Evolutionary conservation across 2,888 invertebrate species (phyloP).

Genomic region (Mesorhabditis belari): DNA sequence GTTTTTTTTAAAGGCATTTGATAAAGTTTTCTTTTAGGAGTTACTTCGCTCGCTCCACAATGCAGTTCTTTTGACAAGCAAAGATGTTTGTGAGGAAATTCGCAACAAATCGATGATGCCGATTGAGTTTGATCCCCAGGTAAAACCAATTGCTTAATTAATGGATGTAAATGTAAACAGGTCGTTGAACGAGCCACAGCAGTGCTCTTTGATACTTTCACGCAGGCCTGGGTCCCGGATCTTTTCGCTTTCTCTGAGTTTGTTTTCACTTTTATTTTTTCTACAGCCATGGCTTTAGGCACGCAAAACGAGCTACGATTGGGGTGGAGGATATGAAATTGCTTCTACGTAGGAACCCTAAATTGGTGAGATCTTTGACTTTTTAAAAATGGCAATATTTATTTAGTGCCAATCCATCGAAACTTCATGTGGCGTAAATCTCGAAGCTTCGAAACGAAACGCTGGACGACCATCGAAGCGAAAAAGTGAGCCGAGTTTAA

Average conservation of each 20-base stretch:
- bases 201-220: slow-evolving; percentile 21
- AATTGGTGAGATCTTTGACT: slow-evolving; percentile 10
- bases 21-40: slow-evolving; percentile 23
- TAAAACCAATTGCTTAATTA: not conserved
- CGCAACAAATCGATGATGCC: not conserved
- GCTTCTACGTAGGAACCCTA: slow-evolving; percentile 21
- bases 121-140: not conserved
- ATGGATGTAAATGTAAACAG: slow-evolving; percentile 12
- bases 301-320: slow-evolving; percentile 16
- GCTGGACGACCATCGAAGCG: no score
- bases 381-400: not conserved
- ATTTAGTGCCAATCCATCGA: no score
- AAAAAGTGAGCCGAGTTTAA: no score
- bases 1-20: no score
- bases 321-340: slow-evolving; percentile 18
- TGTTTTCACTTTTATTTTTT: not conserved
- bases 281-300: slow-evolving; percentile 3
- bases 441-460: no score
- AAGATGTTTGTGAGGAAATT: slow-evolving; percentile 10
- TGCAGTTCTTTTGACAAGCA: slow-evolving; percentile 19
- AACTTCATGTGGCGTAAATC: no score
- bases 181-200: slow-evolving; percentile 11
- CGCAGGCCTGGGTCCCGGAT: slow-evolving; percentile 18
- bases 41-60: slow-evolving; percentile 17
- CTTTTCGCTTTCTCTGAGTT: slow-evolving; percentile 15